Evolutionary conservation across 2,113 vertebrate genomes (phyloP), one percentile per base, ranked within the genome.

Genomic region (Pampusana beccarii): DNA sequence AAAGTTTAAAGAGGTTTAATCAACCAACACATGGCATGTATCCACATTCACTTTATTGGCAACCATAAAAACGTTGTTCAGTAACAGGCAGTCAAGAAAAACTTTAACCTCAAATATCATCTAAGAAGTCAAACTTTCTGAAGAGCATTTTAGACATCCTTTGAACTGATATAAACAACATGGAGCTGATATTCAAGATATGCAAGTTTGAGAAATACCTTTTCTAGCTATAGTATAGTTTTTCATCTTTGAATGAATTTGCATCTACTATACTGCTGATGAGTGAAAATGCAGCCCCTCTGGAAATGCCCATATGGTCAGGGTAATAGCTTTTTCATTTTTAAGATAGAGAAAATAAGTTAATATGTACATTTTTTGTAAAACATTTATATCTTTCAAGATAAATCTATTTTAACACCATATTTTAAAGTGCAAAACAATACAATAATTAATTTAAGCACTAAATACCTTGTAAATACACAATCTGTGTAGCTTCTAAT

Each of bases 391-490:
- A 36, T 6, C 5, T 92, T 96, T 90, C 34, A 84, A 95, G 91
- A 88, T 26, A 54, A 93, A 91, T 92, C 9, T 3, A 34, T 25
- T 25, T 92, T 31, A 84, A 81, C 15, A 61, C 8, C 4, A 66
- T 7, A 20, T 84, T 80, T 75, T 20, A 92, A 89, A 92, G 36
- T 60, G 8, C 33, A 96, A 96, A 95, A 40, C 28, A 89, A 31
- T 4, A 62, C 29, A 71, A 86, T 74, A 1, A 40, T 10, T 74
- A 11, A 87, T 50, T 57, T 85, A 81, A 74, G 8, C 3, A 54
- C 12, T 72, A 88, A 56, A 42, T 40, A 21, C 2, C 16, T 69
- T 81, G n/a, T 50, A 80, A 90, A 83, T 50, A 53, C 7, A 18
- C 24, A 26, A 8, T 23, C 13, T 54, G 8, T 67, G 8, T 48